Evolutionary conservation across 2,797 vertebrate species (phyloP).

Genomic region (Threskiornis aethiopicus): DNA sequence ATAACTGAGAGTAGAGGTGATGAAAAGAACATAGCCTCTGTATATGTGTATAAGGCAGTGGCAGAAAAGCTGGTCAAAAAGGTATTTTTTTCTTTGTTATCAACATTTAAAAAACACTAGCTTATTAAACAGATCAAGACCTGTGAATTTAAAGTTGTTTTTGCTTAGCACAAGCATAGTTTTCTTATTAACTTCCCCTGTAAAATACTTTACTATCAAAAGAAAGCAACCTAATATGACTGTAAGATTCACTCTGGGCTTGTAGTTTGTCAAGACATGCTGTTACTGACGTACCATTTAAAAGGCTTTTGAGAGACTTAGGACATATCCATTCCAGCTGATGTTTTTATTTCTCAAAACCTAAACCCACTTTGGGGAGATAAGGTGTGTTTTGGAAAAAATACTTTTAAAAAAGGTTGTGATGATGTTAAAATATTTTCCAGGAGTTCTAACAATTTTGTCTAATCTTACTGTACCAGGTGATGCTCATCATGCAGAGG

Average conservation of each 20-base stretch:
- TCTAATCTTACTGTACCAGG: constrained; percentile 2
- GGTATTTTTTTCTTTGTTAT: background rate
- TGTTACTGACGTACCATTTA: background rate
- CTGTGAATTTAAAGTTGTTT: background rate
- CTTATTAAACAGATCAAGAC: background rate
- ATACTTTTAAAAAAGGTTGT: background rate
- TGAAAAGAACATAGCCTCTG: background rate
- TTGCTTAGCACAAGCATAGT: background rate
- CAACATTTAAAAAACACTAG: background rate
- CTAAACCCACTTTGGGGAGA: background rate
- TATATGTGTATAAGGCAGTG: background rate
- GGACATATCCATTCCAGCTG: background rate
- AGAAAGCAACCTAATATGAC: background rate
- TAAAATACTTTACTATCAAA: background rate
- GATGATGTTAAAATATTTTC: background rate
- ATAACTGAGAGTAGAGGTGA: background rate
- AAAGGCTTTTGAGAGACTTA: background rate
- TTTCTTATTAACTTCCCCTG: background rate
- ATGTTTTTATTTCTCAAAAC: background rate
- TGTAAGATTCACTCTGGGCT: background rate
- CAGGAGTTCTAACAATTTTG: background rate
- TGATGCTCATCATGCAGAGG: background rate
- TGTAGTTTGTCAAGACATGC: background rate
- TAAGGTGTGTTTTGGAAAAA: background rate
- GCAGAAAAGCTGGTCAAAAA: background rate